Evolutionary conservation across 2,888 invertebrate genomes (phyloP).

Genomic region (Autographa pulchrina): DNA sequence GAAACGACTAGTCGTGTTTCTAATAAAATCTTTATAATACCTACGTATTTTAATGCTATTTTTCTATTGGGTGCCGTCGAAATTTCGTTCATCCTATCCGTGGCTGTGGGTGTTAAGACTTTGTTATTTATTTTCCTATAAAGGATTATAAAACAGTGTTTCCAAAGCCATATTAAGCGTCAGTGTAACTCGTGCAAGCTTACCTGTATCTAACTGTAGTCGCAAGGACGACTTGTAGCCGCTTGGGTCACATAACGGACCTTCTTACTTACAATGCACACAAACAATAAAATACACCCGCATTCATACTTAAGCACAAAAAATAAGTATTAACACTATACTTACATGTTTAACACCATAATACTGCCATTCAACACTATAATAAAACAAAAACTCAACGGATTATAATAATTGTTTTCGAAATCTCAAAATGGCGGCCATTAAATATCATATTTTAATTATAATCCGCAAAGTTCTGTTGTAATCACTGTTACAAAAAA

Average conservation of each 20-base stretch:
- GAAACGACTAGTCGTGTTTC: conserved; percentile 12
- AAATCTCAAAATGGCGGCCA: background rate
- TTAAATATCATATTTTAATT: background rate
- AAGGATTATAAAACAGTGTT: conserved; percentile 1
- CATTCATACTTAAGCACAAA: background rate
- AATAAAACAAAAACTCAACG: background rate
- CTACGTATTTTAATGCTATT: conserved; percentile 1
- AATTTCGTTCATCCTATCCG: background rate
- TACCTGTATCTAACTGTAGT: background rate
- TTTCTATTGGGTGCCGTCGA: background rate
- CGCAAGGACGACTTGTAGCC: background rate
- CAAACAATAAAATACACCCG: conserved; percentile 1
- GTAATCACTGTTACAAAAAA: background rate
- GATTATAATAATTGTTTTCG: background rate
- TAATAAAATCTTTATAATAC: conserved; percentile 19
- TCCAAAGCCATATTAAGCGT: background rate
- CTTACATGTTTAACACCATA: conserved; percentile 2
- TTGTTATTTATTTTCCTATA: background rate
- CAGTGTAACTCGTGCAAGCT: background rate
- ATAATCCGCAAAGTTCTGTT: background rate
- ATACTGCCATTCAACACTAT: conserved; percentile 4
- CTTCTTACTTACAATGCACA: background rate
- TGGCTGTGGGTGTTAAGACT: background rate
- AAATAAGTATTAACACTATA: background rate
- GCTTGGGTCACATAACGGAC: background rate